Base-by-base conservation (phyloP, 2,797 vertebrate species). In the Otolemur crassicaudatus region DNA sequence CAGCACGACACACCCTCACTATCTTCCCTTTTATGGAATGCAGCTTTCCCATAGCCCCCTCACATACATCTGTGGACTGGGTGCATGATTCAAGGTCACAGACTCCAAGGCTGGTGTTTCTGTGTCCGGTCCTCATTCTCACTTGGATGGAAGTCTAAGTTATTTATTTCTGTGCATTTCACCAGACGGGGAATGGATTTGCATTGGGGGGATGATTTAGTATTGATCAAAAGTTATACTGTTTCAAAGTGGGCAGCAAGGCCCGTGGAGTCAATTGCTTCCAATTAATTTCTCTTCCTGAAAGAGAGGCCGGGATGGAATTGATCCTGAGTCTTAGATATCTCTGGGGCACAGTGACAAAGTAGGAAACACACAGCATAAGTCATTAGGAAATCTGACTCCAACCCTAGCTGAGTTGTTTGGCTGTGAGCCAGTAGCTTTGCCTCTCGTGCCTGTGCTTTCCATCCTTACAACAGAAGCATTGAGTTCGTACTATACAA, bases 211-310 rank as follows among this genome's bases (percentile, higher is more conserved):
- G 37, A 58, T 70, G 84, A 60, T 58, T 79, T 43, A 29, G 11
- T 49, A 60, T 40, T 23, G 34, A 82, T 40, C 46, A 60, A 76
- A 95, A 89, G 10, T 53, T n/a, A 22, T 11, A 56, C 58, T 91
- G 27, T 58, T 92, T 94, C 80, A n/a, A 81, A 87, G 93, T 27
- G 12, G 58, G 77, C 76, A 91, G 43, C 12, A 63, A 88, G 63
- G 27, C n/a, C 22, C 6, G 1, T 0, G 27, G 65, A 86, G 56
- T 34, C 12, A 0, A 7, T n/a, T 63, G 56, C 61, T 80, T 80
- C 22, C 37, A 65, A 69, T 69, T 83, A 73, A 65, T 76, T 87
- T 85, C 58, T 79, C 69, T 90, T 61, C 11, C n/a, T 10, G 4
- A 3, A 79, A 83, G 58, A 63, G 87, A 53, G 19, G 29, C 67